Base-by-base conservation (phyloP, 2,113 vertebrate genomes). In the Gambusia affinis region DNA sequence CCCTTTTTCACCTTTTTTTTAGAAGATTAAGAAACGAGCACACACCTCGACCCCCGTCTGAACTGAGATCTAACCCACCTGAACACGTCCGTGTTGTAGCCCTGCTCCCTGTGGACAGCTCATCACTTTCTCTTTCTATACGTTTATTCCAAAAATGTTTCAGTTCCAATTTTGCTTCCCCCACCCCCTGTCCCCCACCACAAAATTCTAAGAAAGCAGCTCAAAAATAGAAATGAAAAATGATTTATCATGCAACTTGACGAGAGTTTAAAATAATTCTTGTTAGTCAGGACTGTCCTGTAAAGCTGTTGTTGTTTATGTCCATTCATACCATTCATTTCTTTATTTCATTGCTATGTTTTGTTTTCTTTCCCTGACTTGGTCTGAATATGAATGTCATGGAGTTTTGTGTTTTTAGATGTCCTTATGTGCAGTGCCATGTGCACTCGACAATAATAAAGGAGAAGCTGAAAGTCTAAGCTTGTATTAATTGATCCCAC, bases 361-460 rank as follows among this genome's bases (percentile, higher is more conserved):
- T 84, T 78, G 86, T 72, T 73, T 65, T 4, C 71, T 19, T 70
- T 33, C 67, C 68, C 68, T 67, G 14, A 79, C 74, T 78, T 76
- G 67, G 64, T 81, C 60, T 86, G 79, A 83, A 75, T 65, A 17
- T 85, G 72, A 78, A 67, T 82, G 68, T 82, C 67, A 65, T 22
- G n/a, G 66, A 72, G 60, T 73, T 78, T 80, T 78, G 76, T 80
- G 62, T 73, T 83, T 87, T 76, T 68, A 71, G 74, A 79, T 60
- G 70, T 76, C 72, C 72, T 76, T 76, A 80, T 86, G 73, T 84
- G 74, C 73, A 73, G 67, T 86, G 70, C 72, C 79, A 79, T 90
- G 67, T 88, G 76, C 74, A 78, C 27, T 68, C 71, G 80, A 74
- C 47, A 70, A 22, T 65, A 89, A 88, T 80, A 87, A 91, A 91